These are phyloP conservation scores for Uropetala carovei DNA, from an alignment of 2,888 invertebrate species.

Conservation along the genomic window DNA sequence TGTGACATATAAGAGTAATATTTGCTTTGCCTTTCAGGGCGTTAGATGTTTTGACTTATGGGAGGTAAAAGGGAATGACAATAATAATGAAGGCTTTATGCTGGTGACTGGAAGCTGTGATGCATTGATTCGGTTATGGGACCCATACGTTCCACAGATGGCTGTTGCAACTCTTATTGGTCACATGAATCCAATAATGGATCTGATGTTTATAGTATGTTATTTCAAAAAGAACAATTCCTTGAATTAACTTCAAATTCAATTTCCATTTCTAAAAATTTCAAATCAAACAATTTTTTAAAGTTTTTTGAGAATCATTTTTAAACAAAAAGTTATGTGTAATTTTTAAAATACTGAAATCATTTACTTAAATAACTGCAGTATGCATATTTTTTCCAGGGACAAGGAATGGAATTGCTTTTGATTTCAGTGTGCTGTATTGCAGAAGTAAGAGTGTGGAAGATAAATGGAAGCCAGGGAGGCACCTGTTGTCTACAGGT, in stretches of 20 bases:
- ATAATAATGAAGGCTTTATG: neutral
- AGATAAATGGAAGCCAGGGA: neutral
- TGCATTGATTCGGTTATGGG: constrained; percentile 79
- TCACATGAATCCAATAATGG: constrained; percentile 76
- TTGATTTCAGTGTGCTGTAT: neutral
- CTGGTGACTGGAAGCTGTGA: constrained; percentile 79
- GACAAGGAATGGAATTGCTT: neutral
- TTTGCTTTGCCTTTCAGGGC: constrained; percentile 74
- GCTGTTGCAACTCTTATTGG: constrained; percentile 73
- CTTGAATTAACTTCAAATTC: neutral
- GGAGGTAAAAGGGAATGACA: neutral
- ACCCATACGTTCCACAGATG: constrained; percentile 75
- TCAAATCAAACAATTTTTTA: neutral
- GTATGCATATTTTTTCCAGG: neutral
- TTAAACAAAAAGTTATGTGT: neutral
- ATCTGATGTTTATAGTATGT: constrained; percentile 76
- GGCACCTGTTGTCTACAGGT: constrained; percentile 38
- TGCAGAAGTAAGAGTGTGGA: constrained; percentile 46
- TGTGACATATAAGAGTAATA: neutral
- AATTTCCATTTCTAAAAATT: neutral
- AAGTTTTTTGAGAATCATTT: neutral
- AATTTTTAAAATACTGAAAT: neutral
- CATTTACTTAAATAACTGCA: neutral
- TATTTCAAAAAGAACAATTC: neutral
- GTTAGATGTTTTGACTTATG: constrained; percentile 78